Evolutionary conservation across 2,113 vertebrate genomes (phyloP).

Genomic region (Triplophysa tibetana): DNA sequence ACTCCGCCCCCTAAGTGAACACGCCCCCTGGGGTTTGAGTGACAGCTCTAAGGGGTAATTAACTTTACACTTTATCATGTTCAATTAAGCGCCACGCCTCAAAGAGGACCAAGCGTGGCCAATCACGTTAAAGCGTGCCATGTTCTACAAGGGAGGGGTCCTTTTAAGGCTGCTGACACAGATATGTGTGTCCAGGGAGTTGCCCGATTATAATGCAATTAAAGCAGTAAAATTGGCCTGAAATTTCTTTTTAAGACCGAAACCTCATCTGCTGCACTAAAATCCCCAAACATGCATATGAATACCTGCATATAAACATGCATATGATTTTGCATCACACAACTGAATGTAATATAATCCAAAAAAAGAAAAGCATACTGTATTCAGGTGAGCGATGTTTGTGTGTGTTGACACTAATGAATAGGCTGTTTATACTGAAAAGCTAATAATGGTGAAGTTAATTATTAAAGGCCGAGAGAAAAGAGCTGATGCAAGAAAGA

Average conservation of each 20-base stretch:
- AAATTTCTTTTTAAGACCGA: background rate
- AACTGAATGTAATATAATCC: background rate
- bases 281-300: background rate
- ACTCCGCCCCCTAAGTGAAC: conserved; percentile 81
- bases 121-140: conserved; percentile 64
- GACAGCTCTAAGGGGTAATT: conserved; percentile 99
- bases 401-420: conserved; percentile 30
- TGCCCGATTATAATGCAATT: conserved; percentile 78
- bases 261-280: conserved; percentile 54
- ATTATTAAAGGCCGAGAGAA: conserved; percentile 49
- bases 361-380: background rate
- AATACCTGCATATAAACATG: background rate
- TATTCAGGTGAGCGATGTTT: background rate
- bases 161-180: conserved; percentile 49
- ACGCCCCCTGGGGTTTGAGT: conserved; percentile 90
- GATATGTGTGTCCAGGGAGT: conserved; percentile 81
- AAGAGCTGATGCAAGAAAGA: conserved; percentile 35
- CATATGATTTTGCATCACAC: conserved; percentile 7
- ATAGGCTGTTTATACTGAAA: conserved; percentile 36
- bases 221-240: conserved; percentile 62
- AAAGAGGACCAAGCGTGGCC: conserved; percentile 54
- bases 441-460: conserved; percentile 47
- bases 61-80: conserved; percentile 99
- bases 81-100: conserved; percentile 94
- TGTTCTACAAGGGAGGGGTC: conserved; percentile 78